phyloP scores from a whole-genome alignment of 2,888 invertebrate species.

The Melinaea menophilus region DNA sequence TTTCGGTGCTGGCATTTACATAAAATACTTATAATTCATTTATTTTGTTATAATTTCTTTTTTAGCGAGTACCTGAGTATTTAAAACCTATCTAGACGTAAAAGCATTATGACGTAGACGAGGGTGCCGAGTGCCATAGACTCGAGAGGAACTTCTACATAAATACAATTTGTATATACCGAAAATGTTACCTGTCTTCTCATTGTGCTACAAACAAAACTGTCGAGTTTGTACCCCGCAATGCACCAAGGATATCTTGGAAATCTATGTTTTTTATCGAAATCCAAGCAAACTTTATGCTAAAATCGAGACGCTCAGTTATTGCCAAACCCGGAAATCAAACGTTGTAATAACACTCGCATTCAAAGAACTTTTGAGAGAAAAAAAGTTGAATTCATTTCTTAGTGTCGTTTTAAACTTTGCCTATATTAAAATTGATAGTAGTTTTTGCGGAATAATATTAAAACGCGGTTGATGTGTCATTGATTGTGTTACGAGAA shows the following conservation, averaged over 20 bases:
- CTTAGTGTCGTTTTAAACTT: slow-evolving; percentile 12
- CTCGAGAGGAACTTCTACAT: slow-evolving; percentile 21
- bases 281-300: slow-evolving; percentile 25
- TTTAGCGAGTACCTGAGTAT: slow-evolving; percentile 12
- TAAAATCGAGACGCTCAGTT: slow-evolving; percentile 23
- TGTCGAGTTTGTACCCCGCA: slow-evolving; percentile 16
- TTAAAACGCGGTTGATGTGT: slow-evolving; percentile 4
- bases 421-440: slow-evolving; percentile 16
- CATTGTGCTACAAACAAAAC: neutral
- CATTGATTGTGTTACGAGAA: neutral
- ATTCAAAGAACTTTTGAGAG: slow-evolving; percentile 23
- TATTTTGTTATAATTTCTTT: neutral
- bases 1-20: neutral
- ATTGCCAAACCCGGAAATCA: slow-evolving; percentile 32
- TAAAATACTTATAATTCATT: slow-evolving; percentile 3
- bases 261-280: slow-evolving; percentile 22
- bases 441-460: slow-evolving; percentile 5
- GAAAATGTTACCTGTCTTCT: slow-evolving; percentile 1
- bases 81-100: slow-evolving; percentile 23
- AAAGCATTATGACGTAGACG: slow-evolving; percentile 20
- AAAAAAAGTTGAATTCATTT: slow-evolving; percentile 20
- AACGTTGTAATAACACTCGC: slow-evolving; percentile 27
- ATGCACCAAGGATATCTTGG: slow-evolving; percentile 26
- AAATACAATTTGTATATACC: slow-evolving; percentile 15
- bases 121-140: slow-evolving; percentile 24